These are phyloP conservation scores for Diogma glabrata DNA, from an alignment of 2,888 invertebrate genomes.

Conservation along the genomic window DNA sequence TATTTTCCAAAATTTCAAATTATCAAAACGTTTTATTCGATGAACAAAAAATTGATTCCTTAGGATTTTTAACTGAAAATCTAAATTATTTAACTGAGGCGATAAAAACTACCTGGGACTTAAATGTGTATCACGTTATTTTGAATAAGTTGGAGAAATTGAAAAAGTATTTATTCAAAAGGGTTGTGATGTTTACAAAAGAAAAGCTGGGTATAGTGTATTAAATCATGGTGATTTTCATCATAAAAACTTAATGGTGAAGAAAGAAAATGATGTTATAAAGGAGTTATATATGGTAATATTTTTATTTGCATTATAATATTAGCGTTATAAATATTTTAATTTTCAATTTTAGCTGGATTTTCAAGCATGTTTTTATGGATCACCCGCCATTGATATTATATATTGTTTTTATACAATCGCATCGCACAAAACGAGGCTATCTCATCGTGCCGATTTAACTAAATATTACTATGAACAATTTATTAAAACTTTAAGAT, in stretches of 20 bases:
- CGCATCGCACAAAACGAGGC: slow-evolving; percentile 12
- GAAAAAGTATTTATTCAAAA: slow-evolving; percentile 9
- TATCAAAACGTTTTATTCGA: slow-evolving; percentile 13
- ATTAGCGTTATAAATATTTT: no score
- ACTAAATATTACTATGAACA: slow-evolving; percentile 11
- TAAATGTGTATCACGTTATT: slow-evolving; percentile 5
- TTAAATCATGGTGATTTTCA: slow-evolving; percentile 35
- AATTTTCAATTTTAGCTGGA: no score
- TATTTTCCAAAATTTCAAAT: neutral
- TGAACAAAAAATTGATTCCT: slow-evolving; percentile 10
- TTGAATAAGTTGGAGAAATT: slow-evolving; percentile 11
- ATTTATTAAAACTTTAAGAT: slow-evolving; percentile 6
- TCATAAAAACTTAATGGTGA: slow-evolving; percentile 34
- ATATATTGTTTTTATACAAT: slow-evolving; percentile 12
- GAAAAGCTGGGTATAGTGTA: slow-evolving; percentile 25
- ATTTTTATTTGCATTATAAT: no score
- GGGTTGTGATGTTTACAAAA: slow-evolving; percentile 11
- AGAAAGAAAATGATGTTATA: slow-evolving; percentile 20
- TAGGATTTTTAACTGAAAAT: slow-evolving; percentile 13
- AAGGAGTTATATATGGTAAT: slow-evolving; percentile 5
- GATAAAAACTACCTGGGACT: slow-evolving; percentile 6
- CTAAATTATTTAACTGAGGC: slow-evolving; percentile 13
- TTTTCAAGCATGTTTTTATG: slow-evolving; percentile 13
- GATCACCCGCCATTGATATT: slow-evolving; percentile 15
- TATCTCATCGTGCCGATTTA: slow-evolving; percentile 11